Base-by-base conservation (phyloP, 2,797 vertebrate species). In the Cuculus canorus region DNA sequence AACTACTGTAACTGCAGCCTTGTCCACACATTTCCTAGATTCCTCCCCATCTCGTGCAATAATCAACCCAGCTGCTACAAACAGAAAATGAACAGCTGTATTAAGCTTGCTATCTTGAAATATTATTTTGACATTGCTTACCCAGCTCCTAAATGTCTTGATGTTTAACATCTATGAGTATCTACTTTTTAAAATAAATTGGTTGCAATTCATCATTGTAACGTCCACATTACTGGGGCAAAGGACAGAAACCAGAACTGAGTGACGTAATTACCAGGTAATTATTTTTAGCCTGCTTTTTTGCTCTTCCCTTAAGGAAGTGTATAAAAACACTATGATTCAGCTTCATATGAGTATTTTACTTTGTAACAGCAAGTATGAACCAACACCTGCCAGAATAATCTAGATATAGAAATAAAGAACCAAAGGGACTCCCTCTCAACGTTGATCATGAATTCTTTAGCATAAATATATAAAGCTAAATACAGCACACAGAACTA, bases 211-310 rank as follows among this genome's bases (percentile, higher is more conserved):
- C 24, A 48, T 24, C 47, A 13, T 1, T 63, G 76, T 13, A 66
- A 39, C 2, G 10, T 60, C 86, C 35, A 37, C 9, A 52, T 76
- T 27, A 56, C 17, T 15, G 66, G 17, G 53, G 65, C 48, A 78
- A 91, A 57, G n/a, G 30, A 88, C 80, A 86, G 82, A 91, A 79
- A 78, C 6, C 33, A 76, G 14, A 90, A 77, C n/a, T 2, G 43
- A 79, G 37, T 22, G 10, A 88, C 22, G 37, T 23, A 27, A 30
- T 39, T 83, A 35, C 6, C 16, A 52, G 18, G 33, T 15, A 70
- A 68, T 6, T 70, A 17, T 32, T 85, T 77, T 56, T 19, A 75
- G 32, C 41, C 47, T 48, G 12, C 8, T 61, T 70, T 89, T 64
- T 35, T 56, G n/a, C 48, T 95, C 66, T 59, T 84, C 63, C 52